Base-by-base conservation (phyloP, 1,140 invertebrate genomes). In the Gonatopus flavifemur region DNA sequence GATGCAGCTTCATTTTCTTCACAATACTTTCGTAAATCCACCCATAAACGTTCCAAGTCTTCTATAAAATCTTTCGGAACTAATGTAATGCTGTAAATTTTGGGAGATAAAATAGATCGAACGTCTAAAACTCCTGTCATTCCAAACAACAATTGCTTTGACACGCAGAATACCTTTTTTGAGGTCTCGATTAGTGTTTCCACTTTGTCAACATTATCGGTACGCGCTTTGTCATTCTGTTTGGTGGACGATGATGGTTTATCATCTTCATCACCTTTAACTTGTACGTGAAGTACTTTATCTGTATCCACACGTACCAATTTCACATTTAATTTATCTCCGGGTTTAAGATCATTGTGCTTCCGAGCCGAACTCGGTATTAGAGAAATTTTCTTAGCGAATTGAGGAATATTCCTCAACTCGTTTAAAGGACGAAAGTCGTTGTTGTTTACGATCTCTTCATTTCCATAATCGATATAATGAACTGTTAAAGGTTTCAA, bases 381-480 rank as follows among this genome's bases (percentile, higher is more conserved):
- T 19, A 69, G 52, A 12, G 50, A 46, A 33, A 68, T 51, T 49
- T 59, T 63, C 30, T 40, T 40, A 21, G 52, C 47, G 39, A 49
- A 63, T 3, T 13, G 20, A n/a, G 57, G 42, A 19, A 45, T 20
- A 15, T 52, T 24, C 8, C 24, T 28, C 4, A 59, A 46, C 3
- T 55, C 35, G 7, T 31, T 19, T 19, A 72, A 52, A 18, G 52
- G 48, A n/a, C 40, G 50, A 9, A 70, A 55, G 8, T 63, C 47
- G 1, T 45, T 8, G 3, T 38, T 9, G 12, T 46, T 8, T 3
- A 55, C 1, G 1, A 33, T 12, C 5, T 62, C 54, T 5, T 50
- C 50, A 8, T 67, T 57, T 0, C 71, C 72, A 24, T 55, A 74
- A 43, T 75, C 71, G 9, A 70, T 46, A 12, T 55, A 70, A 28